phyloP scores from a whole-genome alignment of 2,797 vertebrate species.

The Anguilla marmorata region DNA sequence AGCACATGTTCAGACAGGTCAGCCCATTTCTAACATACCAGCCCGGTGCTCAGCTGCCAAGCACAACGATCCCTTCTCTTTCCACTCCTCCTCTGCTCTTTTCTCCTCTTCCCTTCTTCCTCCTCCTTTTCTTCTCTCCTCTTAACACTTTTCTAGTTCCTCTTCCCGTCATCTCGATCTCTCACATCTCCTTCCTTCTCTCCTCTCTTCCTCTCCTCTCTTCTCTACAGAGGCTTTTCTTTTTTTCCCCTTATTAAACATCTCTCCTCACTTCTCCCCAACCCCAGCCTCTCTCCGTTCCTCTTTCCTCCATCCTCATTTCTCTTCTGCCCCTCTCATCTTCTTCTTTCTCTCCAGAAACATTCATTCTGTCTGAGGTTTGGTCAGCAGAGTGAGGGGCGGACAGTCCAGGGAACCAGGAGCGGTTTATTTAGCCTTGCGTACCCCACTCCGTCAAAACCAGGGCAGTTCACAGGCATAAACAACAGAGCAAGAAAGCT shows the following conservation, averaged over 20 bases:
- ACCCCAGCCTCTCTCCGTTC: not conserved
- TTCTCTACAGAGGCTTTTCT: not conserved
- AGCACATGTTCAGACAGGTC: constrained; percentile 20
- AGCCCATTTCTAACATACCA: constrained; percentile 4
- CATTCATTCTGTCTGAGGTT: not conserved
- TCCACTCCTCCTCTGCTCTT: not conserved
- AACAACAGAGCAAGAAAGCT: not conserved
- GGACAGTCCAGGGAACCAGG: not conserved
- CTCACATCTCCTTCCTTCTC: not conserved
- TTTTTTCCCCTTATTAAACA: not conserved
- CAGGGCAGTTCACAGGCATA: not conserved
- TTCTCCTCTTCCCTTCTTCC: not conserved
- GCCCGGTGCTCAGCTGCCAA: not conserved
- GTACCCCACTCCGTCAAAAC: not conserved
- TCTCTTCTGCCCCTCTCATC: not conserved
- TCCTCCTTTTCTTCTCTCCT: not conserved
- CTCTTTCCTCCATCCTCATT: not conserved
- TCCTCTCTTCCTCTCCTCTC: not conserved
- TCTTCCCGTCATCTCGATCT: not conserved
- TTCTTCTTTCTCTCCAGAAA: not conserved
- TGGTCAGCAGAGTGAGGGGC: not conserved
- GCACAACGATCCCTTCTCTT: too few species aligned
- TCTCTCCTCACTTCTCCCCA: not conserved
- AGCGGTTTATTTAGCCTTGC: not conserved
- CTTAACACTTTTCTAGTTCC: not conserved